Conservation (phyloP, 1,140 invertebrate species). For the Nymphalis io region DNA sequence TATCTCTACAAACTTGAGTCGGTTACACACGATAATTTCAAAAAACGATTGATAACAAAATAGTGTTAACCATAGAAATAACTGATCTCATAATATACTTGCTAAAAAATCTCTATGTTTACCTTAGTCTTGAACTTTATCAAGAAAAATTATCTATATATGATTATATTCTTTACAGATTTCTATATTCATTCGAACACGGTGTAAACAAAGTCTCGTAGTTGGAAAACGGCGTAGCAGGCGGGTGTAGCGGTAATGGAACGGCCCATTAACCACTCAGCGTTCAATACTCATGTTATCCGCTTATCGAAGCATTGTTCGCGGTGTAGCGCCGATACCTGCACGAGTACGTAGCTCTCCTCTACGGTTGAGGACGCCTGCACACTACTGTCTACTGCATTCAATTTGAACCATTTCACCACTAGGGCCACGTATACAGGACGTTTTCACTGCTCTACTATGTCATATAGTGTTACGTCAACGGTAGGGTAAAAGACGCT, state of each 20-base stretch:
- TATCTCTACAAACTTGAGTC: too few relatives aligned
- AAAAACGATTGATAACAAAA: too few relatives aligned
- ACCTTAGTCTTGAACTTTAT: too few relatives aligned
- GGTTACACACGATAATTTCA: too few relatives aligned
- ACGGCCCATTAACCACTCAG: slow-evolving; percentile 45
- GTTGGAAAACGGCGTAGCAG: slow-evolving; percentile 1
- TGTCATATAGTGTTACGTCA: too few relatives aligned
- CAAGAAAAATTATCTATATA: neutral
- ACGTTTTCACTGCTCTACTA: neutral
- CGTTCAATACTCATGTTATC: slow-evolving; percentile 38
- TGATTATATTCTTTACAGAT: neutral
- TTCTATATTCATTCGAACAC: neutral
- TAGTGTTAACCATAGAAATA: too few relatives aligned
- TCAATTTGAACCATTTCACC: too few relatives aligned
- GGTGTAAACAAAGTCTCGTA: neutral
- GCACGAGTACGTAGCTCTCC: slow-evolving; percentile 3
- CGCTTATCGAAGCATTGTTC: slow-evolving; percentile 45
- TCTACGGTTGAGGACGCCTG: neutral
- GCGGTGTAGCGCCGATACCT: slow-evolving; percentile 26
- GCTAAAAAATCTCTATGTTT: too few relatives aligned
- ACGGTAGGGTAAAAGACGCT: too few relatives aligned
- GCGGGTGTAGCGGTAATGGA: slow-evolving; percentile 38
- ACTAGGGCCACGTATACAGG: neutral
- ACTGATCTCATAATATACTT: too few relatives aligned
- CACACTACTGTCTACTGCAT: neutral